phyloP scores from a whole-genome alignment of 2,797 vertebrate genomes.

The Euthynnus affinis region DNA sequence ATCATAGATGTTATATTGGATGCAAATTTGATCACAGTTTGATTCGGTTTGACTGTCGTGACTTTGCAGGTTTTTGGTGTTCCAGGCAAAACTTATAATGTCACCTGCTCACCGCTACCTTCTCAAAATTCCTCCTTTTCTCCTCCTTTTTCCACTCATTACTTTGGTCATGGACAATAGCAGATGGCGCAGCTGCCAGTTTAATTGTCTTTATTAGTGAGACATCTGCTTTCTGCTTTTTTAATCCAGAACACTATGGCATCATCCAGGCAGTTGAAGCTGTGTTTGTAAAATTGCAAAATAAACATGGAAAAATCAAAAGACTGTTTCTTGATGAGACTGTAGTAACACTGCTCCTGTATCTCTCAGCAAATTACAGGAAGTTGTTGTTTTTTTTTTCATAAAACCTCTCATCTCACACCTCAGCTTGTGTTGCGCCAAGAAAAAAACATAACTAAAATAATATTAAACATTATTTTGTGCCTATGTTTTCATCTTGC shows the following conservation, averaged over 20 bases:
- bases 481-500: conserved; percentile 29
- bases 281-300: conserved; percentile 59
- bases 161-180: conserved; percentile 69
- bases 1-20: conserved; percentile 12
- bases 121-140: conserved; percentile 46
- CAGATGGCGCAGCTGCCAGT: conserved; percentile 77
- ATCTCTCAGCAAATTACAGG: conserved; percentile 25
- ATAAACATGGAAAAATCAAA: conserved; percentile 41
- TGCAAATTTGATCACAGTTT: neutral
- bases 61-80: neutral
- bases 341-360: neutral
- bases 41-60: neutral
- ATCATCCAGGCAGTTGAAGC: conserved; percentile 48
- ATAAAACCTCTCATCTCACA: conserved; percentile 1
- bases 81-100: conserved; percentile 10
- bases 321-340: conserved; percentile 5
- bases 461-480: conserved; percentile 35
- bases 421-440: neutral
- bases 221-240: conserved; percentile 81
- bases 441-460: conserved; percentile 19
- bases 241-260: conserved; percentile 56
- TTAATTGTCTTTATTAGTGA: conserved; percentile 80
- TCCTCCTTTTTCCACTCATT: conserved; percentile 64
- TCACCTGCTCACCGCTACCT: conserved; percentile 11
- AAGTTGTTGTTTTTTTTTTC: neutral